phyloP scores from a whole-genome alignment of 2,888 invertebrate genomes.

The Sinohyriopsis cumingii region DNA sequence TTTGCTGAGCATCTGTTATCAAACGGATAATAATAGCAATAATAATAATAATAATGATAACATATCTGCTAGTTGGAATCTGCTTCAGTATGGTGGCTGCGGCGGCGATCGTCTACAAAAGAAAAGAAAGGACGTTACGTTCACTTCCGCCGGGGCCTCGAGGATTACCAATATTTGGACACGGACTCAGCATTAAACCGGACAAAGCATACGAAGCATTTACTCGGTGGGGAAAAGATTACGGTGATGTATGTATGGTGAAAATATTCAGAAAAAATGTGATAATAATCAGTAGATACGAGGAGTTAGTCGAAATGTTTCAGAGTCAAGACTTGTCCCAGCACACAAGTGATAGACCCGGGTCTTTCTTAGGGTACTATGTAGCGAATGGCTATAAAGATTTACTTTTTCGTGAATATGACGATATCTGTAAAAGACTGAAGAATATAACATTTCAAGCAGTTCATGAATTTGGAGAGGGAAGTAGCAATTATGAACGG shows the following conservation, averaged over 20 bases:
- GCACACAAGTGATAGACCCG: slow-evolving; percentile 26
- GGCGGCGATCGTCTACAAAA: no score
- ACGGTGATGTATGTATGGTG: slow-evolving; percentile 28
- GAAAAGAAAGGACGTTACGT: no score
- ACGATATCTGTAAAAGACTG: slow-evolving; percentile 27
- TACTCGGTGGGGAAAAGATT: slow-evolving; percentile 31
- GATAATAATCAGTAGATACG: slow-evolving; percentile 25
- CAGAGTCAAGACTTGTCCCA: slow-evolving; percentile 11
- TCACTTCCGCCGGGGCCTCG: slow-evolving; percentile 26
- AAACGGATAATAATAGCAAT: no score
- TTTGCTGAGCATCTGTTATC: no score
- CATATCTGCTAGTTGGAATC: no score
- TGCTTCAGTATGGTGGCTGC: no score
- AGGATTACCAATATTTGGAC: slow-evolving; percentile 26
- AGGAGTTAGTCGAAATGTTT: slow-evolving; percentile 24
- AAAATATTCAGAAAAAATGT: slow-evolving; percentile 26
- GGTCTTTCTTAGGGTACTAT: slow-evolving; percentile 33
- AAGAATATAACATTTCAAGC: slow-evolving; percentile 24
- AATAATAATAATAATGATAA: no score
- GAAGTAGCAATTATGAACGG: slow-evolving; percentile 13
- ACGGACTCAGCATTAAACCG: slow-evolving; percentile 21
- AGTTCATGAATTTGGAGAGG: slow-evolving; percentile 16
- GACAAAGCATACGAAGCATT: slow-evolving; percentile 32
- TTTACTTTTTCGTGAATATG: slow-evolving; percentile 32
- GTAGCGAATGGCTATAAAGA: slow-evolving; percentile 30